Evolutionary conservation across 2,113 vertebrate species (phyloP), one percentile per base, ranked within the genome.

Genomic region (Ammodytes dubius): DNA sequence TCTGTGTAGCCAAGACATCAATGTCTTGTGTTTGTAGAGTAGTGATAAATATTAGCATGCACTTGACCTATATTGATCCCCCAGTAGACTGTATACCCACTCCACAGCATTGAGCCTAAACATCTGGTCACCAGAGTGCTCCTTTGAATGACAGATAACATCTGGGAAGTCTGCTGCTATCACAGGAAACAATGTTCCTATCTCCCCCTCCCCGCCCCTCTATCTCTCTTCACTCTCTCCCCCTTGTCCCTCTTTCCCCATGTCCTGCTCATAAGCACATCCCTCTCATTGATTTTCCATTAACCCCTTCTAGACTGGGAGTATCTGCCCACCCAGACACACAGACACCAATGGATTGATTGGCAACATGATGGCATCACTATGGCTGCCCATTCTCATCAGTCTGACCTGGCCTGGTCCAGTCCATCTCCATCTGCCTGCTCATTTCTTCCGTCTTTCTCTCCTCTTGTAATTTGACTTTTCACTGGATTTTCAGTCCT

Each of bases 91-190:
- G 78, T 79, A 82, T 84, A 88, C 88, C 87, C 84, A 88, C 85
- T 68, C 80, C 64, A 72, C 60, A 70, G 79, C 19, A 37, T 43
- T 84, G 90, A 94, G 91, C 75, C 86, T 87, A 87, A 93, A 95
- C 95, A 95, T 95, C 94, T 96, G 95, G 93, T 86, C 89, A 90
- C 87, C 93, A 93, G 91, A 93, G 90, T 88, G 86, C 75, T 90
- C 75, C 88, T 79, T 70, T 94, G 94, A 95, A 90, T 95, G 95
- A 95, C 94, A 94, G 95, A 95, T 94, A 95, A 94, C 95, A 96
- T 95, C 94, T 94, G 95, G 91, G 89, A 94, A 94, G 91, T 93
- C 91, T 94, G 92, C 94, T 91, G 88, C 89, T 95, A 95, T 95
- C 94, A 95, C 91, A 95, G 92, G 89, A 94, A 93, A 95, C 95